phyloP scores from a whole-genome alignment of 2,113 vertebrate genomes.

The Strix aluco region DNA sequence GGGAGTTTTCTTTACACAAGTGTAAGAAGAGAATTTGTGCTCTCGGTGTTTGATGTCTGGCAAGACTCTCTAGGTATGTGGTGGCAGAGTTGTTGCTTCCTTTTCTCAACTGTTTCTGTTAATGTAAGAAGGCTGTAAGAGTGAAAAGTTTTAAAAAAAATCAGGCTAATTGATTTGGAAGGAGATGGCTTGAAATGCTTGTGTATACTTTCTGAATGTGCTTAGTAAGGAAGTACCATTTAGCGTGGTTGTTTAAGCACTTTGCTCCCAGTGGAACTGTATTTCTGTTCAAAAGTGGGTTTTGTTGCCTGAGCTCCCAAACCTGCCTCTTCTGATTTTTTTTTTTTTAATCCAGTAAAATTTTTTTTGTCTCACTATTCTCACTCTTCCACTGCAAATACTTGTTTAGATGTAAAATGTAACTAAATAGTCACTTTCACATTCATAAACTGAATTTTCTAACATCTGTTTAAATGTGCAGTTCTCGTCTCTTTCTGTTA shows the following conservation, averaged over 20 bases:
- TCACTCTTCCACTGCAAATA: background rate
- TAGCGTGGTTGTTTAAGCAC: constrained; percentile 34
- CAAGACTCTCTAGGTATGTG: background rate
- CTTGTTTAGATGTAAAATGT: background rate
- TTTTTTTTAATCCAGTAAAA: background rate
- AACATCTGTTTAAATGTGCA: background rate
- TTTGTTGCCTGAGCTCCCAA: constrained; percentile 30
- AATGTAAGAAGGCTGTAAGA: background rate
- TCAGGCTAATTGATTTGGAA: background rate
- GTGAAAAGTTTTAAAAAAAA: background rate
- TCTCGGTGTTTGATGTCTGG: background rate
- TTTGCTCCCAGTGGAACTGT: background rate
- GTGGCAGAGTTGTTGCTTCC: background rate
- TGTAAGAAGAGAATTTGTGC: background rate
- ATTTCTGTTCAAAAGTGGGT: background rate
- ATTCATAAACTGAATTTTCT: background rate
- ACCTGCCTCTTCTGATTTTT: background rate
- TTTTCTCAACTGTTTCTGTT: background rate
- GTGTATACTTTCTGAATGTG: background rate
- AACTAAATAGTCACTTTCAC: background rate
- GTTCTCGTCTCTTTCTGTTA: background rate
- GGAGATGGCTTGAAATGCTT: background rate
- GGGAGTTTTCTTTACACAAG: background rate
- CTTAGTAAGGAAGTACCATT: constrained; percentile 5
- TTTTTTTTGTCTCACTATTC: background rate